Base-by-base conservation (phyloP, 2,888 invertebrate genomes). In the Pimpla rufipes region DNA sequence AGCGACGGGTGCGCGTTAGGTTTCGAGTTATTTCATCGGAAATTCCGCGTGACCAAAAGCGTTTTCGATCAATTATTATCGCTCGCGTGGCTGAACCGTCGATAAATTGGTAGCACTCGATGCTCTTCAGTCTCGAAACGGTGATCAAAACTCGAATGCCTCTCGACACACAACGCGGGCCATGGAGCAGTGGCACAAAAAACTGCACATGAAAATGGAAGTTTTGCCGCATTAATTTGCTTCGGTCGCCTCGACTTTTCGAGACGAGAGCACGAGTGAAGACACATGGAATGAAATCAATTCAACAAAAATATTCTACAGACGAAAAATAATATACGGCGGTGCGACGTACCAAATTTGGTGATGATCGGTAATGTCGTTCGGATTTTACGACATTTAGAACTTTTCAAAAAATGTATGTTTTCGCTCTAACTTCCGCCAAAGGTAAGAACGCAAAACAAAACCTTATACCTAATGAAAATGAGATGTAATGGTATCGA, bases 1-100 rank as follows among this genome's bases (percentile, higher is more conserved):
- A 18, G 4, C 29, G 29, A 29, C 29, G 29, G 5, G 55, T 40
- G 45, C 42, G 21, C 62, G 62, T 37, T 52, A 81, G 82, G 81
- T 85, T 85, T 86, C 83, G 85, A 88, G 88, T 16, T 88, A 88
- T 88, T 88, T 88, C 87, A 85, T 85, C 21, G 59, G 16, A 42
- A 47, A 67, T 59, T 47, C 52, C 18, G 73, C 73, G 73, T 73
- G 45, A 21, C n/a, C 73, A 57, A 66, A 42, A 55, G 77, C 66
- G 50, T 73, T 68, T 73, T 71, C 50, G 47, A 79, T 77, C 59
- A 66, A 45, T 73, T 73, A 59, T 59, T 45, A 57, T 73, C 59
- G 45, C 42, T 11, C 13, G 21, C 11, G 18, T 21, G 21, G n/a
- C 23, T 16, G 11, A 18, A 16, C 10, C 52, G 42, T 71, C 75